Evolutionary conservation across 2,888 invertebrate genomes (phyloP), one percentile per base, ranked within the genome.

Genomic region (Polymixis flavicincta): DNA sequence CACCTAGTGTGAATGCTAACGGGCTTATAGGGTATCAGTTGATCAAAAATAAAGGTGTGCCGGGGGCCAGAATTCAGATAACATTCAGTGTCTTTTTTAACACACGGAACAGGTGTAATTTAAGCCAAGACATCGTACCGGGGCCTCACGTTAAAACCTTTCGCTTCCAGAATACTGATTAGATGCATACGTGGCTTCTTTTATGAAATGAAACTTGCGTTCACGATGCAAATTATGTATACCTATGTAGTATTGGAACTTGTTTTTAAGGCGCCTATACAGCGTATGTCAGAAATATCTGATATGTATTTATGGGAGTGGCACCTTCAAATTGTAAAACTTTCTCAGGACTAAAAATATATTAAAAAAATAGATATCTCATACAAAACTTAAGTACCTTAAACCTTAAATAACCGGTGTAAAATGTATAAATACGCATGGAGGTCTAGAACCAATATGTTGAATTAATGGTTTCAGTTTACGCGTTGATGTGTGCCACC

Each of bases 81-180:
- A 25, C 22, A 69, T 48, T 22, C 45, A 37, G n/a, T 68, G 45
- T 68, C 3, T 45, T 71, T 71, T 68, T 59, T 55, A 50, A 57
- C 25, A 22, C 28, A 59, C 28, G 14, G 32, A 48, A 61, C 52
- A 48, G 22, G 37, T 63, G 50, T 76, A 55, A 67, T 67, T 67
- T 76, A 76, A 67, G 52, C 67, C 45, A 37, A 45, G 32, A 45
- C 54, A 75, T 50, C 45, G 52, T 45, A 45, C 57, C 37, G 37
- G 14, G 14, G 22, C 32, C 60, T 67, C 61, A 74, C 48, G 61
- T 76, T 67, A 82, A 66, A 67, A 70, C 74, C 28, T 59, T 65
- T 70, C 71, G 78, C 63, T 66, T n/a, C 64, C 55, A 50, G 82
- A 82, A 82, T 82, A 78, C 78, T 68, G 67, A 82, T 75, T 59